phyloP scores from a whole-genome alignment of 2,113 vertebrate genomes.

The Conger conger region DNA sequence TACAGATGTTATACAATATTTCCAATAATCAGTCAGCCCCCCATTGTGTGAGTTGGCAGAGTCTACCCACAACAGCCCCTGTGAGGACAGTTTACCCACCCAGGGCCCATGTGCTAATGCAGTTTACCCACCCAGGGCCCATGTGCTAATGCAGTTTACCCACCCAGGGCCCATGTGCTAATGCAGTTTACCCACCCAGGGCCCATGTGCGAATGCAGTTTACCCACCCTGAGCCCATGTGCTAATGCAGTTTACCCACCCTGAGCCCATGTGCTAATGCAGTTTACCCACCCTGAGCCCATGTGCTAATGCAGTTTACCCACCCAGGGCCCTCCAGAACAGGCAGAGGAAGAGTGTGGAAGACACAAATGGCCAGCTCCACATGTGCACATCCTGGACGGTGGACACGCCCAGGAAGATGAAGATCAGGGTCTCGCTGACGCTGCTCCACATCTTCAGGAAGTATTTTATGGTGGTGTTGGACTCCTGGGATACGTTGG shows the following conservation, averaged over 20 bases:
- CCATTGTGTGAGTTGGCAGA: no score
- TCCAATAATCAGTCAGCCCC: neutral
- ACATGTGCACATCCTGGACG: constrained; percentile 76
- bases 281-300: neutral
- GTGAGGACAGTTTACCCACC: neutral
- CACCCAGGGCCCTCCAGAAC: constrained; percentile 76
- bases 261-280: neutral
- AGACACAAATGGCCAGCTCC: constrained; percentile 78
- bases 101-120: neutral
- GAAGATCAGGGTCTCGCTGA: constrained; percentile 80
- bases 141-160: neutral
- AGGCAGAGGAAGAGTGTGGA: constrained; percentile 79
- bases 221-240: neutral
- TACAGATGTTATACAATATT: neutral
- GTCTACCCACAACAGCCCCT: no score
- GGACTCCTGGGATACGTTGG: constrained; percentile 79
- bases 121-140: no score
- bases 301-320: neutral
- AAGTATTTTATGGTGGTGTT: constrained; percentile 81
- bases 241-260: no score
- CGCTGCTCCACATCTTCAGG: constrained; percentile 84
- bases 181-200: neutral
- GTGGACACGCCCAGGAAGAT: constrained; percentile 81
- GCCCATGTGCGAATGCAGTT: neutral
- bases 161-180: neutral